Base-by-base conservation (phyloP, 2,113 vertebrate species). In the Leiothrix lutea region DNA sequence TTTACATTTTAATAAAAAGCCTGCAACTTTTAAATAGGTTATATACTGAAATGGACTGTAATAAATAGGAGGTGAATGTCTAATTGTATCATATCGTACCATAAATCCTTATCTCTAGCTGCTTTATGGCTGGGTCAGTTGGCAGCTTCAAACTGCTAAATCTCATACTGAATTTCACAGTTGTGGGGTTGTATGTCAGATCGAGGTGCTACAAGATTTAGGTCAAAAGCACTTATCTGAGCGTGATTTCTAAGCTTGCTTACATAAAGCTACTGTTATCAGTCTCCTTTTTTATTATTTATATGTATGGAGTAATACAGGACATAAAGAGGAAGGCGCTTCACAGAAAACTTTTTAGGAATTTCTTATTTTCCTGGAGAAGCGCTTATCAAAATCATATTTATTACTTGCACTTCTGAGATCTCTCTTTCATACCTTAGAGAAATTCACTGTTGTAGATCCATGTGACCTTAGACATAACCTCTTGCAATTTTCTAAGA, bases 171-270 rank as follows among this genome's bases (percentile, higher is more conserved):
- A 98, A 98, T 98, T 98, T 98, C 97, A 98, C 97, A 98, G 97
- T 98, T 97, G 94, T 93, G 96, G 93, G 97, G 98, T 98, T 98
- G 97, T 94, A 97, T 98, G 97, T 98, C 97, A 98, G 97, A 98
- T 97, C 58, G 95, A 98, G 97, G 95, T 72, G 36, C 97, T 97
- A 97, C 97, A 98, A 98, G 98, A 98, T 98, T 98, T 98, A 98
- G 98, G 98, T 98, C 98, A 98, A 97, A 98, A 97, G 97, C 97
- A 97, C 97, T 98, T 98, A 98, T 98, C 98, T 97, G 97, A 98
- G 97, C 67, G 80, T 97, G 97, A 98, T 98, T 98, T 98, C 96
- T 98, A 97, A 98, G 98, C 97, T 98, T 98, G 97, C 98, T 98
- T 98, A 97, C 97, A 98, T 97, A 98, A 98, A 98, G 96, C 96